phyloP scores from a whole-genome alignment of 1,140 invertebrate genomes.

The Amphibalanus amphitrite region DNA sequence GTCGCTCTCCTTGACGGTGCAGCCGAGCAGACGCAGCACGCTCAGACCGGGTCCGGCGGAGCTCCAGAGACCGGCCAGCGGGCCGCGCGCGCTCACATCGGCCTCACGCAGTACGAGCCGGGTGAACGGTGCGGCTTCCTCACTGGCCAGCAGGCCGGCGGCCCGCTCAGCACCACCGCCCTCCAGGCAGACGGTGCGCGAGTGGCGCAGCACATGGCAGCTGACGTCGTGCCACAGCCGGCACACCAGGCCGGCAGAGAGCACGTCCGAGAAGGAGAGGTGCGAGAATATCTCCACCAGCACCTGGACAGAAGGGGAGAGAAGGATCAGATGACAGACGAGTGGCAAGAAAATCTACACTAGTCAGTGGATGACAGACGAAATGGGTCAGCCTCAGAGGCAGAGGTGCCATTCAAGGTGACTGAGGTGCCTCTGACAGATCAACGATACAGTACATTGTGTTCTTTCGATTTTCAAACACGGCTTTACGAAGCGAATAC shows the following conservation, averaged over 20 bases:
- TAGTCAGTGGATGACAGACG: too few relatives aligned
- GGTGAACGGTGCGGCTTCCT: not conserved
- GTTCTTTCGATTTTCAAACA: not conserved
- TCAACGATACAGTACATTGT: not conserved
- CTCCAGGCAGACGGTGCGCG: not conserved
- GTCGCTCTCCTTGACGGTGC: not conserved
- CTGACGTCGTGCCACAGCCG: conserved; percentile 1
- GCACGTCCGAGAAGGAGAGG: not conserved
- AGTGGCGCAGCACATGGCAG: not conserved
- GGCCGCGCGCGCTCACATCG: not conserved
- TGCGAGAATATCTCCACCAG: not conserved
- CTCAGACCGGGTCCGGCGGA: not conserved
- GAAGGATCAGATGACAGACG: too few relatives aligned
- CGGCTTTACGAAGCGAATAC: not conserved
- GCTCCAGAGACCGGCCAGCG: not conserved
- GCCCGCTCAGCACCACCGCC: not conserved
- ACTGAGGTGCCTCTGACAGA: too few relatives aligned
- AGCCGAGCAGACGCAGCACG: not conserved
- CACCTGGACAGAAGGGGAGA: not conserved
- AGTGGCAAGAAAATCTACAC: too few relatives aligned
- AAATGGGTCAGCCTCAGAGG: too few relatives aligned
- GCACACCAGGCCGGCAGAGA: not conserved
- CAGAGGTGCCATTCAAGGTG: too few relatives aligned
- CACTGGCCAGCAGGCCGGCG: not conserved
- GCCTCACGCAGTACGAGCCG: not conserved